A percentile compares a stretch with the other conserved stretches of the same genome.
These are phyloP conservation scores for Panagrolaimus sp. DNA, from an alignment of 1,140 invertebrate species.

Conservation along the genomic window DNA sequence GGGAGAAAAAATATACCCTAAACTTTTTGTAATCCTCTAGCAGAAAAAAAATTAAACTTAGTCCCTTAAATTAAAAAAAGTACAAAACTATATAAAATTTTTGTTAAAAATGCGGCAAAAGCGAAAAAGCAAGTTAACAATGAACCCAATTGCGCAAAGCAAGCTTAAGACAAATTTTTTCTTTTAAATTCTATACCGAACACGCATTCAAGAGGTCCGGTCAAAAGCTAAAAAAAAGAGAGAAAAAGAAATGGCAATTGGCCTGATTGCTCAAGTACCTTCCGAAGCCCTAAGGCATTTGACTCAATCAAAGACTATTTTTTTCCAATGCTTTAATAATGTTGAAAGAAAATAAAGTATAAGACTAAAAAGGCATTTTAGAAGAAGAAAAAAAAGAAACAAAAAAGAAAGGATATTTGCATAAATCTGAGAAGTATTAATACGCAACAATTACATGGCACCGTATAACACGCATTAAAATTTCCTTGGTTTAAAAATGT, in stretches of 20 bases:
- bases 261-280: conserved; percentile 15
- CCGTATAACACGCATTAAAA: background rate
- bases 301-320: no score
- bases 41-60: no score
- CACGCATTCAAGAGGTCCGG: background rate
- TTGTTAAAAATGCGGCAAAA: no score
- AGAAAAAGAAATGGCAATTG: conserved; percentile 5
- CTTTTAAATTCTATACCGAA: no score
- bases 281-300: background rate
- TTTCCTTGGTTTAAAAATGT: background rate
- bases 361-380: no score
- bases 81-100: no score
- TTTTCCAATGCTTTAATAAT: no score
- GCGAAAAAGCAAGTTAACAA: background rate
- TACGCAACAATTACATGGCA: background rate
- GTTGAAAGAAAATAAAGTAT: no score
- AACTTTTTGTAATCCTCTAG: no score
- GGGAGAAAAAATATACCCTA: no score
- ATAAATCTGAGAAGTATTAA: conserved; percentile 4
- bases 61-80: no score
- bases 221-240: background rate
- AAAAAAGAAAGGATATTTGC: background rate
- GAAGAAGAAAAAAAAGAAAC: background rate
- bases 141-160: conserved; percentile 15
- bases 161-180: background rate